A percentile compares a stretch with the other conserved stretches of the same genome.
Conservation (phyloP, 2,888 invertebrate genomes). For the Mythimna loreyi region DNA sequence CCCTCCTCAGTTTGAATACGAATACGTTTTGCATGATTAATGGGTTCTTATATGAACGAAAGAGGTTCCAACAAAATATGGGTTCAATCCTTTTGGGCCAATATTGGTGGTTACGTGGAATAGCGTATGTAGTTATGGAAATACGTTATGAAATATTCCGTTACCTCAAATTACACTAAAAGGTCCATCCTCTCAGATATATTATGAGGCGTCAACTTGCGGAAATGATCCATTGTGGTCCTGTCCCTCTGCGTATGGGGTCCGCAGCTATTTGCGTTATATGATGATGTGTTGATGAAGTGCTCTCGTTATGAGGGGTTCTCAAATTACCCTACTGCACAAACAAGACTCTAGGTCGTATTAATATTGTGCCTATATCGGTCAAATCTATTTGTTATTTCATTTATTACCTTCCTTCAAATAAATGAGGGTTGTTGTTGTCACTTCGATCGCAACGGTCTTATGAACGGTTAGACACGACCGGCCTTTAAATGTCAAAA, state of each 20-base stretch:
- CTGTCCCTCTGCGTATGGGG: conserved; percentile 78
- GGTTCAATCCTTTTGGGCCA: conserved; percentile 51
- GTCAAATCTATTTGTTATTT: conserved; percentile 27
- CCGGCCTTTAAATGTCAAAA: conserved; percentile 67
- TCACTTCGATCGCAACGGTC: conserved; percentile 20
- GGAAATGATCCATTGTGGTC: conserved; percentile 86
- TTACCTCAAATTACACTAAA: conserved; percentile 72
- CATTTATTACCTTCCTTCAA: neutral
- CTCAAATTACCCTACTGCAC: conserved; percentile 69
- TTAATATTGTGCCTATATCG: conserved; percentile 45
- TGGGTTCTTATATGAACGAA: conserved; percentile 34
- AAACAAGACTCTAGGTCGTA: conserved; percentile 55
- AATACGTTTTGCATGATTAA: conserved; percentile 46
- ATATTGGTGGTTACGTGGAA: conserved; percentile 48
- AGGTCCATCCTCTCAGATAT: conserved; percentile 73
- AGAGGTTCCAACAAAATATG: conserved; percentile 39
- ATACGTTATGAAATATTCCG: conserved; percentile 55
- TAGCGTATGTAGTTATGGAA: conserved; percentile 41
- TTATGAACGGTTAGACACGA: conserved; percentile 37
- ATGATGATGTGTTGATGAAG: conserved; percentile 81
- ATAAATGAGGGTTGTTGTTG: conserved; percentile 9
- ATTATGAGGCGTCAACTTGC: conserved; percentile 81
- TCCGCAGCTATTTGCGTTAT: conserved; percentile 79
- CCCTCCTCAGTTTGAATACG: conserved; percentile 41
- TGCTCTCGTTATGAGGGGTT: conserved; percentile 76